Base-by-base conservation (phyloP, 2,113 vertebrate species). In the Dipodomys spectabilis region DNA sequence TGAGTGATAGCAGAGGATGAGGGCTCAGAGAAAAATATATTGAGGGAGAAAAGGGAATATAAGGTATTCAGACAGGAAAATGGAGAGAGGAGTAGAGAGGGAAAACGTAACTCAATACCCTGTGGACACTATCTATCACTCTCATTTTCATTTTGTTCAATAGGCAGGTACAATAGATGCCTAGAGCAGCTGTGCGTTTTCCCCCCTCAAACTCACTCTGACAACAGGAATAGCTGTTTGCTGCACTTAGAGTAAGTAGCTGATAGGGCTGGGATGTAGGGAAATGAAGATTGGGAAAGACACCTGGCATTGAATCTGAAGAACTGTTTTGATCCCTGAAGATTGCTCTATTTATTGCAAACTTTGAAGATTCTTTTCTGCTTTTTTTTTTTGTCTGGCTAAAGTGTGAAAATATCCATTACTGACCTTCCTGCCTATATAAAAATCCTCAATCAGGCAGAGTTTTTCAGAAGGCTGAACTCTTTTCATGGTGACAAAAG, bases 301-400 rank as follows among this genome's bases (percentile, higher is more conserved):
- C 93, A 95, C 57, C 82, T 94, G 92, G 88, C 88, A 90, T 2
- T 53, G 82, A 90, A 95, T 92, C 62, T 64, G 82, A 93, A 49
- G 75, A 25, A 39, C 75, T 78, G 30, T 82, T 96, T 93, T 93
- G 93, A 96, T 95, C 82, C 90, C 87, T 4, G 28, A 92, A 96
- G 90, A 94, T 88, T 93, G 75, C 74, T 96, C 92, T 88, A 53
- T 96, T 95, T 95, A 90, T 96, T 93, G 86, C 22, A 88, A 95
- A 95, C 93, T 95, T 88, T 94, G 92, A 96, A 95, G 93, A 75
- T 73, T 92, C 44, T 83, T 93, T 90, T 96, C 62, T 89, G 39
- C 92, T 95, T 65, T 57, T 57, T 18, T 16, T 57, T 57, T 57
- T 57, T 57, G 95, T 91, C 60, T 73, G 28, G 87, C 30, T 88